These are phyloP conservation scores for Diprion similis DNA, from an alignment of 1,140 invertebrate species.

Conservation along the genomic window DNA sequence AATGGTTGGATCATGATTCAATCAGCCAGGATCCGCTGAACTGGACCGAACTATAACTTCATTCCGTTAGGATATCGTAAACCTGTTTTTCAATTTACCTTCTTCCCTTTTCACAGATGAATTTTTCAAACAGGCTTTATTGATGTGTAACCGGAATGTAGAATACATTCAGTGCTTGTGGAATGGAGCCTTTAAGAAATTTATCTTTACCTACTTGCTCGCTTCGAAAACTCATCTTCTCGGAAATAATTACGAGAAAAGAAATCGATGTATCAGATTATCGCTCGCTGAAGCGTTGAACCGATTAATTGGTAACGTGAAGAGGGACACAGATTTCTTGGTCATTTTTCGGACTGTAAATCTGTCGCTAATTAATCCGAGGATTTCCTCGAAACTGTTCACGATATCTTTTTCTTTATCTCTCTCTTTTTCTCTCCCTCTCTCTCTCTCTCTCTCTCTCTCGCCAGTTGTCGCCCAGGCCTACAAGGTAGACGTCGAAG, in stretches of 20 bases:
- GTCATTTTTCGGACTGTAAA: too few relatives aligned
- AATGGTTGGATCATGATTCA: neutral
- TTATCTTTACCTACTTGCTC: neutral
- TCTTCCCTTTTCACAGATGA: neutral
- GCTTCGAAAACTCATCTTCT: neutral
- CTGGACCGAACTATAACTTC: neutral
- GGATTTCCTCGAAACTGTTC: too few relatives aligned
- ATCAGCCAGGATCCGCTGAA: neutral
- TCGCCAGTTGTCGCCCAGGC: constrained; percentile 81
- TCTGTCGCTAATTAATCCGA: too few relatives aligned
- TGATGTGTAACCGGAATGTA: neutral
- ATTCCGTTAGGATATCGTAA: neutral
- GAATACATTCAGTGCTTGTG: neutral
- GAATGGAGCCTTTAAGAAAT: neutral
- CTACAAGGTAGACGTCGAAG: constrained; percentile 79
- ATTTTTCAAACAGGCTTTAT: neutral
- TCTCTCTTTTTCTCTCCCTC: too few relatives aligned
- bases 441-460: too few relatives aligned
- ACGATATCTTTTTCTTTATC: too few relatives aligned
- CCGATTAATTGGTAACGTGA: too few relatives aligned
- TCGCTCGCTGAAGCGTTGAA: too few relatives aligned
- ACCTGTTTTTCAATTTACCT: neutral
- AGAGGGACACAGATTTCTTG: too few relatives aligned
- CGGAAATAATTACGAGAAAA: too few relatives aligned
- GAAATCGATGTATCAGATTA: too few relatives aligned